A percentile compares a stretch with the other conserved stretches of the same genome.
phyloP scores from a whole-genome alignment of 2,113 vertebrate genomes.

The Elgaria multicarinata region DNA sequence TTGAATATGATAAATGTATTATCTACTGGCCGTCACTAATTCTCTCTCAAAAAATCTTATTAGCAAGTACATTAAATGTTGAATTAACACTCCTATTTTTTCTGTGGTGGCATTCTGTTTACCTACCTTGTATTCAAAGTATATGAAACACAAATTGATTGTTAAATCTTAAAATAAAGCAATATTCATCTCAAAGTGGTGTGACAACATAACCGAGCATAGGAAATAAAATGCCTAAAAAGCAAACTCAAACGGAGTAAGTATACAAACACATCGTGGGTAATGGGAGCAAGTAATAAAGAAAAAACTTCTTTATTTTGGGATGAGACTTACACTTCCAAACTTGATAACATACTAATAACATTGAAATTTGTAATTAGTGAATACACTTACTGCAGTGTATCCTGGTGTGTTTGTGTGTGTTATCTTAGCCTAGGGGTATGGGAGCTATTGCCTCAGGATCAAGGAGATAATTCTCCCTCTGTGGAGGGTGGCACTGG shows the following conservation, averaged over 20 bases:
- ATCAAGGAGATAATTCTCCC: too few species aligned
- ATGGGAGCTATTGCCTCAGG: too few species aligned
- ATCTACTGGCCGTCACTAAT: slow-evolving; percentile 35
- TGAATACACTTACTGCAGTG: too few species aligned
- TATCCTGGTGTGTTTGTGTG: too few species aligned
- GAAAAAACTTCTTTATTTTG: too few species aligned
- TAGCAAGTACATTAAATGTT: slow-evolving; percentile 65
- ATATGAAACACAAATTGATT: neutral
- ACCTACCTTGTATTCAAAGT: neutral
- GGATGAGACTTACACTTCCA: too few species aligned
- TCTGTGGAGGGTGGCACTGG: too few species aligned
- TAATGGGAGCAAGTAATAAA: neutral
- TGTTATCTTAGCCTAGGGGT: too few species aligned
- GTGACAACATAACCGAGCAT: neutral
- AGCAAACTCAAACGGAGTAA: neutral
- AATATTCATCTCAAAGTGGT: neutral
- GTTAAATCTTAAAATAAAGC: neutral
- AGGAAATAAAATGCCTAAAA: neutral
- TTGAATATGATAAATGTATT: slow-evolving; percentile 19
- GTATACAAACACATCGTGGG: neutral
- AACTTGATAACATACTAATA: too few species aligned
- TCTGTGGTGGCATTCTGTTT: neutral
- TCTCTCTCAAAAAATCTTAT: slow-evolving; percentile 49
- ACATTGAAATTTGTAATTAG: too few species aligned
- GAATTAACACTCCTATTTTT: slow-evolving; percentile 43